Percentiles rank a stretch among this genome's conserved stretches.
Evolutionary conservation across 2,797 vertebrate species (phyloP).

Genomic region (Cossypha heuglini): DNA sequence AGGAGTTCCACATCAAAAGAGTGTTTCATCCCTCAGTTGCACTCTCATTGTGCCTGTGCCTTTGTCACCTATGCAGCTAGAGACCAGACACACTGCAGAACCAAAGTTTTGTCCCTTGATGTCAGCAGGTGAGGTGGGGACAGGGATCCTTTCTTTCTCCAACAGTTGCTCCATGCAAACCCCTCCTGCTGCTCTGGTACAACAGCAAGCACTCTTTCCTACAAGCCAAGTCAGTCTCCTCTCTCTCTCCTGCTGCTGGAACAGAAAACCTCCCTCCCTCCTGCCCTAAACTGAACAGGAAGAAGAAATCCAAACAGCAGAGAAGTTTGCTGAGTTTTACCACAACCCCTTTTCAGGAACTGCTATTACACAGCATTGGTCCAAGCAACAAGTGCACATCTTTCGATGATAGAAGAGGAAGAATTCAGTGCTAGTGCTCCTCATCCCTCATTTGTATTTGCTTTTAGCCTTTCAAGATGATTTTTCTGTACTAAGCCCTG

Average conservation of each 20-base stretch:
- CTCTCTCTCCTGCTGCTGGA: neutral
- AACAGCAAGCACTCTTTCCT: neutral
- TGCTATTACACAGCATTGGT: neutral
- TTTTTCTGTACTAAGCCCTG: neutral
- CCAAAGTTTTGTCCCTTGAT: neutral
- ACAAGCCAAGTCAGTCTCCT: neutral
- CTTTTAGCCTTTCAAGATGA: neutral
- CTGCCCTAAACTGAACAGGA: neutral
- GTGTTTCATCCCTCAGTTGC: neutral
- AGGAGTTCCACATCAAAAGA: neutral
- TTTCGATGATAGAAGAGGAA: neutral
- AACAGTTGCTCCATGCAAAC: neutral
- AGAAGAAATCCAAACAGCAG: neutral
- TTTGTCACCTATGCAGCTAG: neutral
- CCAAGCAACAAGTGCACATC: neutral
- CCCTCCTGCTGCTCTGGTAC: neutral
- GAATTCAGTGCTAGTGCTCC: neutral
- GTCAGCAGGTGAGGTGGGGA: neutral
- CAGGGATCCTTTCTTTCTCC: neutral
- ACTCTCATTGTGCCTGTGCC: fast-evolving
- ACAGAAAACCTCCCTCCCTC: neutral
- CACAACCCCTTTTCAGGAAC: neutral
- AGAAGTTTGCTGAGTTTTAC: neutral
- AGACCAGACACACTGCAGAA: neutral
- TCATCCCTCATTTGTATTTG: neutral